Percentiles rank a stretch among this genome's conserved stretches.
phyloP scores from a whole-genome alignment of 2,888 invertebrate species.

The Tipula unca region DNA sequence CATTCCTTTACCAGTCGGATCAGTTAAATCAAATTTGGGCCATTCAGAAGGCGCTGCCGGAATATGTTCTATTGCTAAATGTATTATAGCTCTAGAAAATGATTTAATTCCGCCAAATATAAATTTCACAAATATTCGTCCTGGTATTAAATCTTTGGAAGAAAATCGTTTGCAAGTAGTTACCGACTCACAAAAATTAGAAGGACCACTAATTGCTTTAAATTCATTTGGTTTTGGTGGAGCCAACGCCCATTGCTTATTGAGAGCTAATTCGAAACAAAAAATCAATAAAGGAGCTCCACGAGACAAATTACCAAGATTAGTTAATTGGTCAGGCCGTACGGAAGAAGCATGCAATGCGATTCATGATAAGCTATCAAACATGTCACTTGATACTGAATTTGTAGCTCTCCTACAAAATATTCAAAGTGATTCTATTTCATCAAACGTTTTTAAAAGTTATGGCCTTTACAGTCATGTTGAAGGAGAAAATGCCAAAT shows the following conservation, averaged over 20 bases:
- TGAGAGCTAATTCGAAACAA: constrained; percentile 31
- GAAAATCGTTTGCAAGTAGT: constrained; percentile 63
- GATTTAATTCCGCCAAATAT: constrained; percentile 79
- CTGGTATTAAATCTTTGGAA: constrained; percentile 51
- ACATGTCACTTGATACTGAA: constrained; percentile 53
- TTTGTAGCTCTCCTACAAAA: constrained; percentile 52
- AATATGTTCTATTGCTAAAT: constrained; percentile 74
- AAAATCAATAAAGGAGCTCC: constrained; percentile 51
- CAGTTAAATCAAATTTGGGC: constrained; percentile 90
- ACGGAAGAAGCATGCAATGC: constrained; percentile 64
- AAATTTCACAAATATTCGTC: constrained; percentile 57
- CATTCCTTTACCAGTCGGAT: constrained; percentile 73
- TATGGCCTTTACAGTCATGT: constrained; percentile 48
- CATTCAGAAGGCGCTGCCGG: constrained; percentile 85
- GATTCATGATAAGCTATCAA: constrained; percentile 55
- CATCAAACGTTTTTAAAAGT: constrained; percentile 67
- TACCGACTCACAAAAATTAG: constrained; percentile 58
- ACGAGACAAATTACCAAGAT: constrained; percentile 57
- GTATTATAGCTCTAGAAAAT: constrained; percentile 69
- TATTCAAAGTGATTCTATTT: constrained; percentile 48
- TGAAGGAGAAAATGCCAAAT: constrained; percentile 28
- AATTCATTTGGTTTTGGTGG: constrained; percentile 95
- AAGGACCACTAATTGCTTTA: constrained; percentile 68
- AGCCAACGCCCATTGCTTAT: constrained; percentile 54
- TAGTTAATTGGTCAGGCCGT: constrained; percentile 69